A percentile compares a stretch with the other conserved stretches of the same genome.
Evolutionary conservation across 30 jellyfish, hydroid and myxozoan genomes (phyloP).

Genomic region (Pelagia noctiluca): DNA sequence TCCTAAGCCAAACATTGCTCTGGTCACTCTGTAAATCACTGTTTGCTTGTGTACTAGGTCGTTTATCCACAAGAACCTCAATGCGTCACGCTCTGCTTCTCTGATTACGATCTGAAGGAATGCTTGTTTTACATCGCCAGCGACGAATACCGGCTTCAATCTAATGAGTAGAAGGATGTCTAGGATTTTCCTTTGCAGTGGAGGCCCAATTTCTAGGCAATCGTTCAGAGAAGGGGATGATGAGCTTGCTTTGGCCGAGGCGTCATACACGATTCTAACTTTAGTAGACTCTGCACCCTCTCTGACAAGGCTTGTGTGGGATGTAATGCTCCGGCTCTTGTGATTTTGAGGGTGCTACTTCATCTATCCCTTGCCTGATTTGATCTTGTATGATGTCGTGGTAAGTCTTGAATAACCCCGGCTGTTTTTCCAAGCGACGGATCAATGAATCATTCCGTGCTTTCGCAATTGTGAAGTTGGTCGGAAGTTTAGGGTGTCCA

Average conservation of each 20-base stretch:
- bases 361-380: slow-evolving; percentile 18
- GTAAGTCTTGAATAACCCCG: slow-evolving; percentile 15
- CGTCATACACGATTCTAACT: background rate
- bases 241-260: background rate
- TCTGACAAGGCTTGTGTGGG: slow-evolving; percentile 27
- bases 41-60: background rate
- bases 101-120: background rate
- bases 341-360: background rate
- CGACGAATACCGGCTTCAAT: background rate
- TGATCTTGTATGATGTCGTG: slow-evolving; percentile 32
- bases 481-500: background rate
- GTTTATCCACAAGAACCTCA: background rate
- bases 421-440: slow-evolving; percentile 16
- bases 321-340: background rate
- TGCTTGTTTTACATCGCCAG: background rate
- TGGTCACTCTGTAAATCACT: background rate
- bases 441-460: slow-evolving; percentile 12
- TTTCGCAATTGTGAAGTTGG: slow-evolving; percentile 13
- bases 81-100: background rate
- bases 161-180: background rate
- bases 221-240: background rate
- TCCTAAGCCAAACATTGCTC: background rate
- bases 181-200: background rate
- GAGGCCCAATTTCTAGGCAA: background rate
- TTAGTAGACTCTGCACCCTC: slow-evolving; percentile 20